A percentile compares a stretch with the other conserved stretches of the same genome.
Conservation (phyloP, 1,140 invertebrate genomes). For the Drosophila nigromelanica region DNA sequence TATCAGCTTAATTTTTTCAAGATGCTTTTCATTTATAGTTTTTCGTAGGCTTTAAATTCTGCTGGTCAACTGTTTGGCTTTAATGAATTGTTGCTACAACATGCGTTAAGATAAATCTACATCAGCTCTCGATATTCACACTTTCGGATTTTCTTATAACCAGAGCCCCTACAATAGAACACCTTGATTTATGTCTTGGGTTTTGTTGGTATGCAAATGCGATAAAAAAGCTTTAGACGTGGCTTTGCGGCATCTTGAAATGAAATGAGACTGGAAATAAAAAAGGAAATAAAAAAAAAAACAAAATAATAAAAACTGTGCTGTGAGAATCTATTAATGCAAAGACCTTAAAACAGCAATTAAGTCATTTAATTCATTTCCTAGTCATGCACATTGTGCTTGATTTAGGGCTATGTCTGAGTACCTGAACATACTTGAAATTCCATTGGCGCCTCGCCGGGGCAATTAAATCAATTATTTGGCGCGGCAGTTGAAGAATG, state of each 20-base stretch:
- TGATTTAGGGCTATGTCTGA: conserved; percentile 41
- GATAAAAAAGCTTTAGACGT: conserved; percentile 20
- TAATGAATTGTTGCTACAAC: conserved; percentile 41
- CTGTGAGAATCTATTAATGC: conserved; percentile 5
- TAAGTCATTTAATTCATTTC: conserved; percentile 32
- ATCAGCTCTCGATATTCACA: conserved; percentile 32
- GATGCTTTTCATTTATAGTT: neutral
- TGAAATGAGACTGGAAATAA: conserved; percentile 1
- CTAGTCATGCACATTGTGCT: conserved; percentile 42
- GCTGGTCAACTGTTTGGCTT: conserved; percentile 24
- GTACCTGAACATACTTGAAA: conserved; percentile 46
- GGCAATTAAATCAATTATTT: conserved; percentile 53
- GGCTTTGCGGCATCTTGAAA: conserved; percentile 25
- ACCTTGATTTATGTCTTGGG: conserved; percentile 32
- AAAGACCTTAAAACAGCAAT: conserved; percentile 14
- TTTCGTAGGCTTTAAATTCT: conserved; percentile 18
- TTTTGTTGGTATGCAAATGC: conserved; percentile 6
- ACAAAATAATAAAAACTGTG: neutral
- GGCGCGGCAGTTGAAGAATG: too few species aligned
- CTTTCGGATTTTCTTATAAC: conserved; percentile 9
- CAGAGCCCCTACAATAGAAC: conserved; percentile 8
- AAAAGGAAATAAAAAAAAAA: too few species aligned
- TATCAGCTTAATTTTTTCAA: neutral
- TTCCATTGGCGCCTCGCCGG: conserved; percentile 28
- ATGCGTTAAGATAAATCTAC: conserved; percentile 18